phyloP scores from a whole-genome alignment of 1,140 invertebrate genomes.

The Brachionus angularis region DNA sequence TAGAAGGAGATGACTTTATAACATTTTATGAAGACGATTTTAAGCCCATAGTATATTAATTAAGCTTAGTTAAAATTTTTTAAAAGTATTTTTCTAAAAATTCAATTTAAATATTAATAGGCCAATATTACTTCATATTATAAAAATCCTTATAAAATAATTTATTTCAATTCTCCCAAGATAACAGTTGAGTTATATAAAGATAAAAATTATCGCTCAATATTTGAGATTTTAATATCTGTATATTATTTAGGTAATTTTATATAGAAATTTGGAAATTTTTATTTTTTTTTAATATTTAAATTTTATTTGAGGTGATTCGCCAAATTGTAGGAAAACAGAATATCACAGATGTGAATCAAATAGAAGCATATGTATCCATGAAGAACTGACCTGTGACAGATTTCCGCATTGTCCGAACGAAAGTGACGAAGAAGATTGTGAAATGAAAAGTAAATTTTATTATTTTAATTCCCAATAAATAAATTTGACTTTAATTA shows the following conservation, averaged over 20 bases:
- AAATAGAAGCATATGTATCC: background rate
- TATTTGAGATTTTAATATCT: slow-evolving; percentile 4
- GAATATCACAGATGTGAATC: background rate
- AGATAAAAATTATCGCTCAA: slow-evolving; percentile 15
- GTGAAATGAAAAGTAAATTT: slow-evolving; percentile 12
- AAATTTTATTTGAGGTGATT: no score
- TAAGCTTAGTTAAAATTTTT: background rate
- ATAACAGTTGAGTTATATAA: slow-evolving; percentile 24
- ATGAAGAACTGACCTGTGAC: slow-evolving; percentile 14
- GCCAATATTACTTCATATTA: background rate
- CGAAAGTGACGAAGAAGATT: background rate
- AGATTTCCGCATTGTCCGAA: slow-evolving; percentile 31
- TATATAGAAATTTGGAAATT: no score
- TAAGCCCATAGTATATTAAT: background rate
- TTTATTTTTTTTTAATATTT: no score
- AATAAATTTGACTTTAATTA: no score
- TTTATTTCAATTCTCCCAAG: slow-evolving; percentile 20
- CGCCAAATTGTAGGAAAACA: background rate
- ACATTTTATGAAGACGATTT: slow-evolving; percentile 32
- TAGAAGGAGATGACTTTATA: slow-evolving; percentile 22
- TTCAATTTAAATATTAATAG: no score
- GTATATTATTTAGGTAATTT: background rate
- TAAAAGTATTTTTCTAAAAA: no score
- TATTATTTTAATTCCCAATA: no score
- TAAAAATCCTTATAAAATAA: background rate